Percentiles rank a stretch among this genome's conserved stretches.
phyloP scores from a whole-genome alignment of 2,888 invertebrate species.

The Synergus gifuensis region DNA sequence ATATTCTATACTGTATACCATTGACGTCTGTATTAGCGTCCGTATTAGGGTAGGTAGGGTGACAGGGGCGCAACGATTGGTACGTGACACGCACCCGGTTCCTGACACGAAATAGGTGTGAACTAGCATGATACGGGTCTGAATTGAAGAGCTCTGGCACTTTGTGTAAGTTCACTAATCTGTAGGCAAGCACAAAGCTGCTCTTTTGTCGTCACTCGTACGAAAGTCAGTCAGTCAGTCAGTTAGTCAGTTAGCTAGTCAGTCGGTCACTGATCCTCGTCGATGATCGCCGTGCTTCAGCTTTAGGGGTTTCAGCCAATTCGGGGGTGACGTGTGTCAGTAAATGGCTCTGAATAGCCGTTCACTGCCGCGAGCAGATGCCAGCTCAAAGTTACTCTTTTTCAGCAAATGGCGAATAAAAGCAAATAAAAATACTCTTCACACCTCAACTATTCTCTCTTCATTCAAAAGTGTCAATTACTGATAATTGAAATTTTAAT shows the following conservation, averaged over 20 bases:
- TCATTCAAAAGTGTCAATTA: too few species aligned
- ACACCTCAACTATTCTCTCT: neutral
- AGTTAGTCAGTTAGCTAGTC: slow-evolving; percentile 1
- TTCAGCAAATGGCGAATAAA: slow-evolving; percentile 17
- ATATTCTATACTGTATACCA: slow-evolving; percentile 50
- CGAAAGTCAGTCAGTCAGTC: slow-evolving; percentile 26
- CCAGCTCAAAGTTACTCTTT: slow-evolving; percentile 24
- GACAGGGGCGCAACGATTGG: slow-evolving; percentile 54
- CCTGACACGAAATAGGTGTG: slow-evolving; percentile 68
- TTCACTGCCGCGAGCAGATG: slow-evolving; percentile 16
- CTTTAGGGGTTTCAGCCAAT: slow-evolving; percentile 4
- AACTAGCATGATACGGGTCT: slow-evolving; percentile 51
- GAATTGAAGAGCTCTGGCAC: slow-evolving; percentile 55
- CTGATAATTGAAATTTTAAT: neutral
- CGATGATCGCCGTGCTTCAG: slow-evolving; percentile 16
- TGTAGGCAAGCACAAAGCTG: slow-evolving; percentile 71
- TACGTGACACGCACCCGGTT: slow-evolving; percentile 68
- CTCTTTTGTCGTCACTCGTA: slow-evolving; percentile 52
- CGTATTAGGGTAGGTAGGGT: slow-evolving; percentile 54
- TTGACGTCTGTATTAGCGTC: slow-evolving; percentile 77
- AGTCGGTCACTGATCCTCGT: slow-evolving; percentile 40
- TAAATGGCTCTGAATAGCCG: slow-evolving; percentile 10
- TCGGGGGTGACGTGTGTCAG: neutral
- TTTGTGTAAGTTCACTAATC: slow-evolving; percentile 75
- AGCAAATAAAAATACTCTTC: slow-evolving; percentile 1